phyloP scores from a whole-genome alignment of 1,140 invertebrate genomes.

The Drosophila biarmipes region DNA sequence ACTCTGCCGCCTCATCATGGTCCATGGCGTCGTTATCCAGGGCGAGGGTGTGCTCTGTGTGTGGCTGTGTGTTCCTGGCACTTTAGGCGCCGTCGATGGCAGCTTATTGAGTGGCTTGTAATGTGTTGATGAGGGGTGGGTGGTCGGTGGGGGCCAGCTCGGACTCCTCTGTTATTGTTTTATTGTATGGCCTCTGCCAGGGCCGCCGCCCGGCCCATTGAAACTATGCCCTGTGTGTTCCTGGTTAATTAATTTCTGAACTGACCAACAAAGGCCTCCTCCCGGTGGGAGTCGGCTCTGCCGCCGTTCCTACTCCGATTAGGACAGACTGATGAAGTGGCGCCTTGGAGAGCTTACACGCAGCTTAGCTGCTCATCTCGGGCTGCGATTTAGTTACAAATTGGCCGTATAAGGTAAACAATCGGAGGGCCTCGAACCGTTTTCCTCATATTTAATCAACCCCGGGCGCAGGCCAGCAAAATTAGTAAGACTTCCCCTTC shows the following conservation, averaged over 20 bases:
- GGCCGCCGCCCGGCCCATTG: conserved; percentile 10
- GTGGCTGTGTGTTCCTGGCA: conserved; percentile 60
- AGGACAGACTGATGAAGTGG: conserved; percentile 58
- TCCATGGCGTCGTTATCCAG: conserved; percentile 25
- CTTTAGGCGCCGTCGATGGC: conserved; percentile 77
- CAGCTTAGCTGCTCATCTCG: conserved; percentile 56
- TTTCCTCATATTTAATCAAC: conserved; percentile 73
- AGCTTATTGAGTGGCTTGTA: conserved; percentile 80
- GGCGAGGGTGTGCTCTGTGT: conserved; percentile 16
- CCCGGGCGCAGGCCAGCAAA: conserved; percentile 43
- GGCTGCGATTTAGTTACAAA: conserved; percentile 76
- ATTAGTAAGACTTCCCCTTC: conserved; percentile 71
- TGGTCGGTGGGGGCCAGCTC: conserved; percentile 6
- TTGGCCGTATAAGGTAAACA: conserved; percentile 62
- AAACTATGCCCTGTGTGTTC: conserved; percentile 55
- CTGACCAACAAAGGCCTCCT: conserved; percentile 70
- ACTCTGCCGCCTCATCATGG: conserved; percentile 48
- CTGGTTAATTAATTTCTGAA: conserved; percentile 80
- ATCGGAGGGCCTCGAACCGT: conserved; percentile 44
- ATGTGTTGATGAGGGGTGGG: conserved; percentile 67
- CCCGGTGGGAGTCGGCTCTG: not conserved
- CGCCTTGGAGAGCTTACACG: conserved; percentile 73
- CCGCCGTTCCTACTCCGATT: conserved; percentile 20
- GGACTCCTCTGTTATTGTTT: conserved; percentile 69
- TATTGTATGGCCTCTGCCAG: conserved; percentile 58